Percentiles rank a stretch among this genome's conserved stretches.
Conservation (phyloP, 2,113 vertebrate species). For the Solea solea region DNA sequence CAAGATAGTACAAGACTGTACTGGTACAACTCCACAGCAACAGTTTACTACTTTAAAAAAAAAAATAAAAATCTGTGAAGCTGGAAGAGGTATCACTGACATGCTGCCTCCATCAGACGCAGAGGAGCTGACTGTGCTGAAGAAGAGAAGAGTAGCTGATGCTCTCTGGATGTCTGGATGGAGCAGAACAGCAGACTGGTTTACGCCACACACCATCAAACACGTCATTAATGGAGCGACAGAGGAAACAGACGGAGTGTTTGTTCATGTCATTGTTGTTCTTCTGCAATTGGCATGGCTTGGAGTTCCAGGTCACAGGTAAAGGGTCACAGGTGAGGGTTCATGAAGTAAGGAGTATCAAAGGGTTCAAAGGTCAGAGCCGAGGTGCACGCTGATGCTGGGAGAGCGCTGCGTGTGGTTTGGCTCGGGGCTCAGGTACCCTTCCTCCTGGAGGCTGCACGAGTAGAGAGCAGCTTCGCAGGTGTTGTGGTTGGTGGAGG, state of each 20-base stretch:
- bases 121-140: constrained; percentile 9
- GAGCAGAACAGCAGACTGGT: constrained; percentile 17
- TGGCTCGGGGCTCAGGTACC: constrained; percentile 81
- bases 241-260: constrained; percentile 21
- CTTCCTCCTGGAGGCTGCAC: constrained; percentile 93
- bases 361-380: constrained; percentile 84
- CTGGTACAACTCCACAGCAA: constrained; percentile 31
- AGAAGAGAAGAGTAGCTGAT: neutral
- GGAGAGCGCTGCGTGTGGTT: constrained; percentile 89
- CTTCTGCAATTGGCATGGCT: constrained; percentile 69
- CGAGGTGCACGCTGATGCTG: constrained; percentile 92
- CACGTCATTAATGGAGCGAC: constrained; percentile 28
- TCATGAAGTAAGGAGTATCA: constrained; percentile 26
- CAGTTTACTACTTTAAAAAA: constrained; percentile 18
- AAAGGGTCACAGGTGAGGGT: constrained; percentile 59
- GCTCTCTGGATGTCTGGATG: constrained; percentile 14
- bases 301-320: constrained; percentile 75
- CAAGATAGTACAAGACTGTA: constrained; percentile 21
- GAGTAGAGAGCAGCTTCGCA: constrained; percentile 88
- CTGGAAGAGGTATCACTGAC: constrained; percentile 19
- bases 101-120: constrained; percentile 1
- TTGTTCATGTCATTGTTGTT: constrained; percentile 33
- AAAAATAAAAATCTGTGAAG: neutral
- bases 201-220: constrained; percentile 39
- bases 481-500: constrained; percentile 69